Evolutionary conservation across 1,140 invertebrate species (phyloP), one percentile per base, ranked within the genome.

Genomic region (honey bee (Apis mellifera)): DNA sequence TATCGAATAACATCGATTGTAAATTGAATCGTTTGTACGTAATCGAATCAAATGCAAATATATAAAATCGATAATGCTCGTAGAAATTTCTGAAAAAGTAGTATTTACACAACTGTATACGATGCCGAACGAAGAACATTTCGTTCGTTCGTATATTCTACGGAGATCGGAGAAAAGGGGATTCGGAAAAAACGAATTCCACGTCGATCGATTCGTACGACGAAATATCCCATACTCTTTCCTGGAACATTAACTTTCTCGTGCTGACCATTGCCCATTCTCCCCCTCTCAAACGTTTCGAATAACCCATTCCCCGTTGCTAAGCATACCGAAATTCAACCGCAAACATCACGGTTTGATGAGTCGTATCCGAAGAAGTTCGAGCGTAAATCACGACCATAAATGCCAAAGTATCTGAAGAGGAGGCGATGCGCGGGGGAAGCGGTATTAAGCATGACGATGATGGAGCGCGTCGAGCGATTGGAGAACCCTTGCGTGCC

Each of bases 321-420:
- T 21, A 52, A 32, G 48, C 17, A 9, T 65, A 21, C 23, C 48
- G 54, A 64, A 76, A 52, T 76, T 54, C 74, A 65, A 65, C 13
- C 26, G 15, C 71, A 70, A 70, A 48, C 42, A n/a, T 8, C 32
- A 32, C 15, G 26, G 32, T 65, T 17, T 8, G 48, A 76, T 26
- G 59, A 78, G 52, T 50, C 21, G 76, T 59, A 59, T 19, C 60
- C n/a, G 64, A 42, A 15, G 15, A 69, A 78, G 76, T 78, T 55
- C 17, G 23, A 26, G 64, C 62, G 23, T 81, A 75, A 75, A 81
- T 81, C 72, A 75, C 42, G 59, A 11, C 62, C 50, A 21, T 79
- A 72, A 79, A 79, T 54, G 77, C 42, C 68, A 11, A 23, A 26
- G 60, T 32, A 54, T 55, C 19, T 42, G n/a, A 26, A 26, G 17